Base-by-base conservation (phyloP, 2,113 vertebrate genomes). In the Paradisaea rubra region DNA sequence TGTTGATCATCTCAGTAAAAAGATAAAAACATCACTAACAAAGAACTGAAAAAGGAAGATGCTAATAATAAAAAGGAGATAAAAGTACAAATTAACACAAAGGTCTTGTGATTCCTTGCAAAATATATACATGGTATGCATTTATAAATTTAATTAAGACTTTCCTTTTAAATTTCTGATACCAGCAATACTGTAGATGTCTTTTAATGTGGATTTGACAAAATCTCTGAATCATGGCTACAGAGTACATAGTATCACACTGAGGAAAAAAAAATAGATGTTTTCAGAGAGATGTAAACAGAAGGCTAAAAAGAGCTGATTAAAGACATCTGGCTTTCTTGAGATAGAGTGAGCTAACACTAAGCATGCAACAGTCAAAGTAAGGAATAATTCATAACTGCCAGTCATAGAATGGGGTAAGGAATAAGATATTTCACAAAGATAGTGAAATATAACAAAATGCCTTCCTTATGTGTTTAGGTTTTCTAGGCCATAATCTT, bases 41-140 rank as follows among this genome's bases (percentile, higher is more conserved):
- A 74, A 88, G 11, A 74, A 53, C n/a, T 41, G 37, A 70, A 49
- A 78, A 76, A 63, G 50, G 56, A 91, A 81, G 35, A 33, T 22
- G 30, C 6, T 39, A 39, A 20, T 21, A 76, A 15, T 44, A 41
- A 86, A 80, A 80, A 56, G 24, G 28, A 86, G 33, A 44, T 8
- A 41, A 54, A 91, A 72, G 2, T 65, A 9, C 35, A 31, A 60
- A 42, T 80, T 64, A 57, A 61, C 20, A 20, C 11, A 80, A n/a
- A 56, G 9, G 11, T 88, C 28, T 73, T 86, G 20, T 56, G 37
- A 47, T 81, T 83, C 13, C 24, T 81, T 64, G 28, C 27, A 61
- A 76, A 94, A 42, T 73, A 65, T 0, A 0, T 74, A 23, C 15
- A 13, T 2, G 0, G 18, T 22, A n/a, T 50, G 13, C 37, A 64